phyloP scores from a whole-genome alignment of 2,888 invertebrate genomes.

The Rhagium mordax region DNA sequence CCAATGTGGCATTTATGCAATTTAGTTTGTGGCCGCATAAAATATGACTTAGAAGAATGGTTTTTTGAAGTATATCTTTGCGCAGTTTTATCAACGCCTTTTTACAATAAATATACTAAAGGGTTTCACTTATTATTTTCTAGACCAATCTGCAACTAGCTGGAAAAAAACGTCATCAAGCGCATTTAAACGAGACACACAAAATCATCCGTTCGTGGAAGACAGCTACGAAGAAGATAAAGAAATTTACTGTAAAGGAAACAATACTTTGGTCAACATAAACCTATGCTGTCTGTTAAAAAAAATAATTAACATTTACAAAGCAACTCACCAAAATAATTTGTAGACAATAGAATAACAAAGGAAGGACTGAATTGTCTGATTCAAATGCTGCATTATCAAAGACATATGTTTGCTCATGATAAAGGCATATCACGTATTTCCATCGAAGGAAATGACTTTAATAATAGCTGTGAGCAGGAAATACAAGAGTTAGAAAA shows the following conservation, averaged over 20 bases:
- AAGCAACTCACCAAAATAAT: constrained; percentile 9
- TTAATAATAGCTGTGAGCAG: constrained; percentile 17
- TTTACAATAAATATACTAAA: no score
- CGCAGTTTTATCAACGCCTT: no score
- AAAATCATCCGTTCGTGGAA: constrained; percentile 62
- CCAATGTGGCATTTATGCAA: no score
- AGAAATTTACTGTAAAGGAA: constrained; percentile 62
- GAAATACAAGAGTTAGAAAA: constrained; percentile 27
- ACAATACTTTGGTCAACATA: constrained; percentile 62
- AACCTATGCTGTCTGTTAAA: constrained; percentile 64
- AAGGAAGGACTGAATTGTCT: constrained; percentile 33
- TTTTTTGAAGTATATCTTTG: no score
- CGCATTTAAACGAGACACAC: constrained; percentile 9
- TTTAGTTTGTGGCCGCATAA: no score
- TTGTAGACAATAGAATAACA: constrained; percentile 44
- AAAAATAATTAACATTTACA: neutral
- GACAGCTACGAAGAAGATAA: constrained; percentile 59
- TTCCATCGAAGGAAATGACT: constrained; percentile 40
- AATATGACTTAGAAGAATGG: no score
- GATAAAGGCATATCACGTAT: constrained; percentile 42
- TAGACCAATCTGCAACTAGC: neutral
- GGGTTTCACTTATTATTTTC: no score
- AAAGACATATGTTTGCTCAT: constrained; percentile 24
- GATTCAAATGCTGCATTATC: constrained; percentile 41
- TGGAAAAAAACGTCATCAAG: neutral